Evolutionary conservation across 2,113 vertebrate species (phyloP), one percentile per base, ranked within the genome.

Genomic region (Lontra canadensis): DNA sequence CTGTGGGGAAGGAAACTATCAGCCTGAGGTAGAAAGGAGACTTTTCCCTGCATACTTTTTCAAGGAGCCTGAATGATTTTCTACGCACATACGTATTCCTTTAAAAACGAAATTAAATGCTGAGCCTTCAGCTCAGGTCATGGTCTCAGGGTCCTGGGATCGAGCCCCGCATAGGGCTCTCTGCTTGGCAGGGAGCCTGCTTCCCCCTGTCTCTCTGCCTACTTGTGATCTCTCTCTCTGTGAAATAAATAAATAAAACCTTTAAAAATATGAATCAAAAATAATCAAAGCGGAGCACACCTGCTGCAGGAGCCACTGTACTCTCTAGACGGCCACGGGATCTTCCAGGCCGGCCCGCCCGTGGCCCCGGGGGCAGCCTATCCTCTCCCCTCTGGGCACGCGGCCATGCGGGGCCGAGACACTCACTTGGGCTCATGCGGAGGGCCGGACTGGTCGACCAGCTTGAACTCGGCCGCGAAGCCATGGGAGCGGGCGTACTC

Each of bases 401-500:
- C 0, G 6, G 44, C 61, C 29, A 12, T 1, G 31, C 23, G 29
- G 29, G 96, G 8, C 49, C 5, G 0, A 39, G 52, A 18, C 9
- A 98, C 98, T 98, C 98, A 99, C 99, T 99, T 99, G 49, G 99
- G 99, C 79, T 99, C 99, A 0, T 99, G 99, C 8, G 99, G 99
- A 0, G 99, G 99, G 88, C 99, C 99, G 0, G 99, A 99, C 98
- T 99, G 99, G 71, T 99, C 99, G 3, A 99, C 99, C 98, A 99
- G 98, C 39, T 99, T 99, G 97, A 99, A 99, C 92, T 99, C 99
- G 0, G 99, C 99, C 0, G 99, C 99, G 10, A 99, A 99, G 59
- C 99, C 99, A 0, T 99, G 99, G 59, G 99, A 99, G 85, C 99
- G 99, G 42, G 99, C 99, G 0, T 99, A 99, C 55, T 99, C 99